phyloP scores from a whole-genome alignment of 2,113 vertebrate species.

The Himantopus leucocephalus region DNA sequence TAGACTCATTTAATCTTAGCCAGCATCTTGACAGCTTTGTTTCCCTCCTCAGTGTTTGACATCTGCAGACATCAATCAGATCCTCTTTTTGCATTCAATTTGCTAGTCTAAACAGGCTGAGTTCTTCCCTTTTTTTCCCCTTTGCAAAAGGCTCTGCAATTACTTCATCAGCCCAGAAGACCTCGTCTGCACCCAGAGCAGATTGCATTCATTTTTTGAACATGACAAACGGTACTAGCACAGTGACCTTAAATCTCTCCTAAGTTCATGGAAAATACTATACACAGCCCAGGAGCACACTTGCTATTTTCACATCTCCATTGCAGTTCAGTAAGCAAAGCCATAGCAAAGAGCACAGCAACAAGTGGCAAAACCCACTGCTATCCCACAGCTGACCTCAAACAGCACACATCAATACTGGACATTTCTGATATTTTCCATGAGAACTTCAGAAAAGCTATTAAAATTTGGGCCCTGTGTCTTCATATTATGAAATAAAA shows the following conservation, averaged over 20 bases:
- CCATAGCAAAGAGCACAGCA: background rate
- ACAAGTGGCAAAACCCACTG: background rate
- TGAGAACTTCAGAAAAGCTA: background rate
- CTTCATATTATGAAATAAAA: background rate
- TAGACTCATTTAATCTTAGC: slow-evolving; percentile 33
- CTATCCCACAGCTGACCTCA: background rate
- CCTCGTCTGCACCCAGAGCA: background rate
- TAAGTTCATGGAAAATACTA: background rate
- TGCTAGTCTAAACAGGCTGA: slow-evolving; percentile 21
- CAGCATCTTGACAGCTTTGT: slow-evolving; percentile 25
- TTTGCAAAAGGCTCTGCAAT: background rate
- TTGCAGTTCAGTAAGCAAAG: background rate
- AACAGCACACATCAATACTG: background rate
- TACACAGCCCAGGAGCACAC: background rate
- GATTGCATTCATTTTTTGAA: background rate
- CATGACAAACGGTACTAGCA: accelerated
- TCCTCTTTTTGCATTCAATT: slow-evolving; percentile 31
- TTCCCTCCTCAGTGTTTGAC: background rate
- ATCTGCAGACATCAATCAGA: slow-evolving; percentile 42
- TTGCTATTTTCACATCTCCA: background rate
- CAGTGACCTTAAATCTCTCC: background rate
- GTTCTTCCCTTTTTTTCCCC: background rate
- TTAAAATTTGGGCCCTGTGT: background rate
- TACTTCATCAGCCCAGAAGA: background rate
- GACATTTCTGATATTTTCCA: background rate